These are phyloP conservation scores for Istiophorus platypterus DNA, from an alignment of 2,113 vertebrate species.

Conservation along the genomic window DNA sequence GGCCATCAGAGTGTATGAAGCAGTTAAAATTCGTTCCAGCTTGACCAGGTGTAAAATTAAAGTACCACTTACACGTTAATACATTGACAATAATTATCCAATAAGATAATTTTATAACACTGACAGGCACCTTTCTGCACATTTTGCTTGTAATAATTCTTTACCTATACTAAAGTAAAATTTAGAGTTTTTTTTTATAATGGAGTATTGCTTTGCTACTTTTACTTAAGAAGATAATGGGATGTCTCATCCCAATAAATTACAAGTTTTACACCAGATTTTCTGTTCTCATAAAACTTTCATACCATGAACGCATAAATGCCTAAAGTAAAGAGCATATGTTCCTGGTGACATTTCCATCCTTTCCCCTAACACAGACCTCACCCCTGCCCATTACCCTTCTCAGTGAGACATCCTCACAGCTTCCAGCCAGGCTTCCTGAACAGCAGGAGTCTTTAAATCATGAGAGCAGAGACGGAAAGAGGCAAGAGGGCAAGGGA, in stretches of 20 bases:
- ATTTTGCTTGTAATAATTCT: background rate
- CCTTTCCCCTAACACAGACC: slow-evolving; percentile 8
- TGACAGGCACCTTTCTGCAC: background rate
- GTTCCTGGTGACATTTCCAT: slow-evolving; percentile 58
- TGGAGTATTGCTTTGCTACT: background rate
- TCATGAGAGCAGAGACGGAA: slow-evolving; percentile 47
- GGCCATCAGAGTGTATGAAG: too few species aligned
- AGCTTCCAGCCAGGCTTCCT: slow-evolving; percentile 65
- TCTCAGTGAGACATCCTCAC: slow-evolving; percentile 59
- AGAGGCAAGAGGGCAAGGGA: slow-evolving; percentile 53
- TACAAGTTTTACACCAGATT: background rate
- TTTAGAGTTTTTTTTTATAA: background rate
- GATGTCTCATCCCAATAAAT: background rate
- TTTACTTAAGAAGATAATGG: background rate
- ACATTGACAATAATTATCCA: too few species aligned
- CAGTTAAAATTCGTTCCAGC: too few species aligned
- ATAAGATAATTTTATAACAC: background rate
- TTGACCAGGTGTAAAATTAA: too few species aligned
- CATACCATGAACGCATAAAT: background rate
- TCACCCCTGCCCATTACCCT: slow-evolving; percentile 23
- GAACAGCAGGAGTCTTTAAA: slow-evolving; percentile 63
- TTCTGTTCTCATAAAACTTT: background rate
- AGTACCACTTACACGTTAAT: background rate
- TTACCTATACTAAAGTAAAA: background rate
- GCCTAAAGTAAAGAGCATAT: background rate